Evolutionary conservation across 2,113 vertebrate genomes (phyloP), one percentile per base, ranked within the genome.

Genomic region (Tamias sibiricus): DNA sequence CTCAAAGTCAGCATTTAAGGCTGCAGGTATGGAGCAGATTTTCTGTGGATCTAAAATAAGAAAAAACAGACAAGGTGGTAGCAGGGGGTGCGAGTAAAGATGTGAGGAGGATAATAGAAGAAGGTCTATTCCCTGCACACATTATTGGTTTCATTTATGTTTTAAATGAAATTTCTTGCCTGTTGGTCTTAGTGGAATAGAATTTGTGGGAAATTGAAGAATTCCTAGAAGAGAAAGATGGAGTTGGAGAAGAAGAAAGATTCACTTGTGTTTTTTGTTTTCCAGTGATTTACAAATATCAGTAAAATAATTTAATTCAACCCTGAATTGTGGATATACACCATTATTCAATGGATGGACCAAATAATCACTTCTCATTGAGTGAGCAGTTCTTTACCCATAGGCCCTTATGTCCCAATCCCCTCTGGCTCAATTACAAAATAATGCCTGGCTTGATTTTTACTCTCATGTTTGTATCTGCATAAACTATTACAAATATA

Each of bases 401-500:
- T 30, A 93, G 42, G 8, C 37, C 44, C 66, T 79, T 62, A 32
- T 83, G 40, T 81, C 17, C 35, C 8, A 17, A 9, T 93, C 54
- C 37, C 59, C 47, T 87, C 89, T 54, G 40, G 24, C 59, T 93
- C 75, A 77, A 91, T 95, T 91, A 93, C 96, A 83, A 90, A 94
- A 96, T 93, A 97, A 96, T 96, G 69, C 62, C 82, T 59, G 76
- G 88, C 30, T 59, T 90, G 9, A 8, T 52, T 87, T 97, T 97
- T 97, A 96, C 69, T 95, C 75, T 97, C 95, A 95, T 83, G 96
- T 71, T 96, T 96, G 14, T 95, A 95, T 98, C 98, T 98, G 87
- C 87, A 92, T 98, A 97, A 98, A 98, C 92, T 79, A 17, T 95
- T 97, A 93, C 17, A 95, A 96, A 98, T 96, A 89, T 91, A 84